Evolutionary conservation across 1,140 invertebrate species (phyloP).

Genomic region (Pantala flavescens): DNA sequence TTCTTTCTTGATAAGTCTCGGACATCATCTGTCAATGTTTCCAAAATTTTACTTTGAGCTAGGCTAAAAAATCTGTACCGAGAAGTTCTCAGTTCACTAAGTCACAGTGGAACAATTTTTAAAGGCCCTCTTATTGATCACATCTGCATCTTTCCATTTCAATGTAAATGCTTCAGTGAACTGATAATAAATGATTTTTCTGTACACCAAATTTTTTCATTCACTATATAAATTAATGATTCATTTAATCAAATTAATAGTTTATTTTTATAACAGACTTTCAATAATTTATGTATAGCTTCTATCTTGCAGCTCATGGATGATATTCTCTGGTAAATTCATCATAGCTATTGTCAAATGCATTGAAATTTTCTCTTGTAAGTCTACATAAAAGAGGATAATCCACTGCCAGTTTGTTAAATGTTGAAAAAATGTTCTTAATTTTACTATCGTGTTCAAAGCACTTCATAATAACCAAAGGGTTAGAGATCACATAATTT

Average conservation of each 20-base stretch:
- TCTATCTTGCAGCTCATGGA: neutral
- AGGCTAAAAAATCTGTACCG: neutral
- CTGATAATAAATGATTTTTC: constrained; percentile 21
- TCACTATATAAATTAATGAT: neutral
- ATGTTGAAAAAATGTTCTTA: too few relatives aligned
- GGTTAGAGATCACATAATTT: too few relatives aligned
- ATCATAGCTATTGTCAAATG: too few relatives aligned
- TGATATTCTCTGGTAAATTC: too few relatives aligned
- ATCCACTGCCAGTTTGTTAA: too few relatives aligned
- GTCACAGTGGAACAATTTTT: neutral
- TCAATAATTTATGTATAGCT: neutral
- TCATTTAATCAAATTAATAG: neutral
- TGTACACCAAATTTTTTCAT: constrained; percentile 13
- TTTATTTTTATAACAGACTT: neutral
- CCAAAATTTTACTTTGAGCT: neutral
- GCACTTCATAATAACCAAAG: too few relatives aligned
- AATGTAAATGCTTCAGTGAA: constrained; percentile 21
- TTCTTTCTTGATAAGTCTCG: neutral
- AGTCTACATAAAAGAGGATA: too few relatives aligned
- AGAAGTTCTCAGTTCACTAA: neutral
- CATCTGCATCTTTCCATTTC: constrained; percentile 13
- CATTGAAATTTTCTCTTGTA: too few relatives aligned
- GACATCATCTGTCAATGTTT: neutral
- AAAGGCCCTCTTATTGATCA: constrained; percentile 14
- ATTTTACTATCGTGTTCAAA: too few relatives aligned